These are phyloP conservation scores for Drosophila pegasa DNA, from an alignment of 2,888 invertebrate genomes.

Conservation along the genomic window DNA sequence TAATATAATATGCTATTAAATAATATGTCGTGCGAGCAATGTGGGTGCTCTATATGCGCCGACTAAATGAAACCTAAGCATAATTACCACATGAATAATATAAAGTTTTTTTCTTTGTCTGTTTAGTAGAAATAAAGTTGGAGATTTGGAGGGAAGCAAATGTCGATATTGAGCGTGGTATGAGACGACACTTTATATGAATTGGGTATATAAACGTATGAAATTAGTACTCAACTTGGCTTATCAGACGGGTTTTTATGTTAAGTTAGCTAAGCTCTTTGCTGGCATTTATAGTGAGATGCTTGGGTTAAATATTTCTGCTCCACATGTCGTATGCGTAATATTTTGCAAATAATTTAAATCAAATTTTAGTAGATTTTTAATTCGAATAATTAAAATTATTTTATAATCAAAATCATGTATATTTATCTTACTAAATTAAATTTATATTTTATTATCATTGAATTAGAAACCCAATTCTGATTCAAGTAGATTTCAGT, in stretches of 20 bases:
- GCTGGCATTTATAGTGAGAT: neutral
- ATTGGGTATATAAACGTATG: too few relatives aligned
- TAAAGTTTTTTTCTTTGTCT: too few relatives aligned
- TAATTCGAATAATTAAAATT: too few relatives aligned
- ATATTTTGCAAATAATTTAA: neutral
- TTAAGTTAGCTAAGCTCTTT: neutral
- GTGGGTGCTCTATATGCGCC: neutral
- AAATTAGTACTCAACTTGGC: neutral
- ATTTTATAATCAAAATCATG: too few relatives aligned
- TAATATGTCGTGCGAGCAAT: neutral
- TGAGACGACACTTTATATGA: too few relatives aligned
- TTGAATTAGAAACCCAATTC: too few relatives aligned
- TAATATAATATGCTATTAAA: conserved; percentile 1
- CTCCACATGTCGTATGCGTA: neutral
- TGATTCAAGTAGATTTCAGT: too few relatives aligned
- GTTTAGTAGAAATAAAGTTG: too few relatives aligned
- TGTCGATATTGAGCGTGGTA: neutral
- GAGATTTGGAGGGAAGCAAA: neutral
- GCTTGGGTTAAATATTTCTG: neutral
- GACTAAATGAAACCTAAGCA: neutral
- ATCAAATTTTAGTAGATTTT: too few relatives aligned
- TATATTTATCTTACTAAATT: too few relatives aligned
- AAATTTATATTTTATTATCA: too few relatives aligned
- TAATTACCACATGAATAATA: neutral
- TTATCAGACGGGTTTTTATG: too few relatives aligned